Conservation (phyloP, 2,888 invertebrate genomes). For the Cabera pusaria region DNA sequence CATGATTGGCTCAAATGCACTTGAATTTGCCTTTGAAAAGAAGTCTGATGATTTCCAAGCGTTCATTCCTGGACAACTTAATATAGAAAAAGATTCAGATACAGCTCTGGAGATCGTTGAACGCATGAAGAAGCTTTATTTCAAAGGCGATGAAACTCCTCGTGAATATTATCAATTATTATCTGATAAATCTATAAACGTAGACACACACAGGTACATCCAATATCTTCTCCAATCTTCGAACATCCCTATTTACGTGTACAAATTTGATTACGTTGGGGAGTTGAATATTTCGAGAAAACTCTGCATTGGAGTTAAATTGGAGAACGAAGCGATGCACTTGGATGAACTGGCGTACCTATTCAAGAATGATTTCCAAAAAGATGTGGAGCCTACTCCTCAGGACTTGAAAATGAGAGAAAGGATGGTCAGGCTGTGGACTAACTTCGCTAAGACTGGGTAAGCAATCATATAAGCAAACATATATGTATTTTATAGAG, state of each 20-base stretch:
- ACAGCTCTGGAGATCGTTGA: conserved; percentile 55
- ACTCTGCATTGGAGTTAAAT: conserved; percentile 18
- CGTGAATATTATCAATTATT: conserved; percentile 56
- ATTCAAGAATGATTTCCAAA: conserved; percentile 60
- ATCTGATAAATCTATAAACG: conserved; percentile 57
- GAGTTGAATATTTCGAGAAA: conserved; percentile 56
- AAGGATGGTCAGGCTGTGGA: conserved; percentile 68
- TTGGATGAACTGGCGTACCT: conserved; percentile 68
- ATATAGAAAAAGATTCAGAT: conserved; percentile 54
- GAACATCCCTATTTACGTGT: conserved; percentile 65
- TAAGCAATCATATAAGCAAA: no score
- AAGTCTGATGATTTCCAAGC: conserved; percentile 55
- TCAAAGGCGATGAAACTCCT: conserved; percentile 52
- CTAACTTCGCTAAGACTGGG: conserved; percentile 77
- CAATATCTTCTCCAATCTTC: conserved; percentile 59
- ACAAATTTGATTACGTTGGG: conserved; percentile 70
- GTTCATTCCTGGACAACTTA: conserved; percentile 58
- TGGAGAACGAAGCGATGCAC: conserved; percentile 55
- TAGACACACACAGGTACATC: conserved; percentile 61
- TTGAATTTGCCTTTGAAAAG: conserved; percentile 52
- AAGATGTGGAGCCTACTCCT: conserved; percentile 54
- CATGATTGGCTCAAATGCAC: conserved; percentile 62
- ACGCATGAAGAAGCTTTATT: conserved; percentile 57
- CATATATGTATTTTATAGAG: no score
- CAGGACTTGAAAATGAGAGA: conserved; percentile 69